A percentile compares a stretch with the other conserved stretches of the same genome.
phyloP scores from a whole-genome alignment of 2,113 vertebrate species.

The Spea multiplicata region DNA sequence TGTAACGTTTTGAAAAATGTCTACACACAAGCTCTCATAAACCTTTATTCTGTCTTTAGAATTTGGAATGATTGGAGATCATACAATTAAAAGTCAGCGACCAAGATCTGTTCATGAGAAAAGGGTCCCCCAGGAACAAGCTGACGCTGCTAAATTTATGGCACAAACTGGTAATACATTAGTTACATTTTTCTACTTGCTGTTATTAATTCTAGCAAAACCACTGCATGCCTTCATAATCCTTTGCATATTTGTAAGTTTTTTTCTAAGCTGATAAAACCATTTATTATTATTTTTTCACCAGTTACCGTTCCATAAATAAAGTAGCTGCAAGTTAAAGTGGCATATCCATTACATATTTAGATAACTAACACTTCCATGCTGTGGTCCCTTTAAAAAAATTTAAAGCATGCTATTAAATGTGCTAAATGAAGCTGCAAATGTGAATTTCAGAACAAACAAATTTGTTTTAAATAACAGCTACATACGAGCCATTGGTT shows the following conservation, averaged over 20 bases:
- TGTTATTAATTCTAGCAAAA: constrained; percentile 97
- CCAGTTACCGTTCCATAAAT: constrained; percentile 84
- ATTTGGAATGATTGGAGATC: constrained; percentile 99
- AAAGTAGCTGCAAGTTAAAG: constrained; percentile 71
- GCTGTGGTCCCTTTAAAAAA: constrained; percentile 26
- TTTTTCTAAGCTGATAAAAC: constrained; percentile 73
- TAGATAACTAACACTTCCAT: constrained; percentile 40
- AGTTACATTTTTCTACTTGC: constrained; percentile 97
- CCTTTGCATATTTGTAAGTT: constrained; percentile 95
- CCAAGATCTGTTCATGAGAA: constrained; percentile 99
- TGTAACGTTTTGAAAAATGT: constrained; percentile 77
- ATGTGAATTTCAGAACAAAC: not conserved
- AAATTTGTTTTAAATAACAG: not conserved
- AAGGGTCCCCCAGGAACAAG: constrained; percentile 99
- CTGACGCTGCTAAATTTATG: constrained; percentile 99
- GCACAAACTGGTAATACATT: constrained; percentile 99
- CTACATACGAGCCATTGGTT: too few species aligned
- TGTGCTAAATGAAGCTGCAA: not conserved
- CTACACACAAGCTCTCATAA: constrained; percentile 94
- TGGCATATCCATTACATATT: constrained; percentile 51
- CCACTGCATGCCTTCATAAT: constrained; percentile 98
- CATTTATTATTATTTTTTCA: constrained; percentile 71
- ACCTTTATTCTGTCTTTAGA: constrained; percentile 99
- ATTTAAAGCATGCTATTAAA: not conserved
- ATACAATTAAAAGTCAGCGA: constrained; percentile 99